A percentile compares a stretch with the other conserved stretches of the same genome.
Conservation (phyloP, 2,888 invertebrate genomes). For the Stenotaenia linearis region DNA sequence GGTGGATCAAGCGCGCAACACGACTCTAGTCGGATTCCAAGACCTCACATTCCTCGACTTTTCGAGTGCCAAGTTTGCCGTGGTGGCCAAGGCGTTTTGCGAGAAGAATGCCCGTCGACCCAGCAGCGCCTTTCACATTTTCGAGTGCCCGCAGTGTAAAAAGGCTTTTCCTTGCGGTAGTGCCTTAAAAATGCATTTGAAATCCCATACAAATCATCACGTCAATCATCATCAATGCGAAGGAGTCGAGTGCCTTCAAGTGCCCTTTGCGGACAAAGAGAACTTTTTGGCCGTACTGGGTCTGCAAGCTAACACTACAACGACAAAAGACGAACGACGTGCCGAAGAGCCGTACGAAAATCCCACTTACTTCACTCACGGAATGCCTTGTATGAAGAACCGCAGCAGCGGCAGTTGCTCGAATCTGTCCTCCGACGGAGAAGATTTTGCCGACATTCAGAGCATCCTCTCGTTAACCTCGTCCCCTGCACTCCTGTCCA, state of each 20-base stretch:
- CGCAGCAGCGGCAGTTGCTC: slow-evolving; percentile 46
- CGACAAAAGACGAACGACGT: not conserved
- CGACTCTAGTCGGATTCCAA: slow-evolving; percentile 41
- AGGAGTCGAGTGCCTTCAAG: slow-evolving; percentile 43
- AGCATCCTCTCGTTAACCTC: slow-evolving; percentile 74
- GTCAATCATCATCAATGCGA: slow-evolving; percentile 51
- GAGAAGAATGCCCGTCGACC: slow-evolving; percentile 55
- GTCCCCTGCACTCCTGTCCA: slow-evolving; percentile 35
- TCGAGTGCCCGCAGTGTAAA: slow-evolving; percentile 45
- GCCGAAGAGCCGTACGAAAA: slow-evolving; percentile 39
- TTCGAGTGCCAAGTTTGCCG: slow-evolving; percentile 69
- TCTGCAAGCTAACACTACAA: slow-evolving; percentile 54
- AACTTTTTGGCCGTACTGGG: slow-evolving; percentile 77
- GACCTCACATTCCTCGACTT: slow-evolving; percentile 74
- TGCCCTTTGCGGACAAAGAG: slow-evolving; percentile 52
- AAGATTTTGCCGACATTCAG: slow-evolving; percentile 76
- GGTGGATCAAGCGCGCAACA: not conserved
- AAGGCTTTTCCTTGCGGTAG: slow-evolving; percentile 47
- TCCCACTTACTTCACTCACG: slow-evolving; percentile 39
- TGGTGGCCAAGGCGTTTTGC: slow-evolving; percentile 67
- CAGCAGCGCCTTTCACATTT: slow-evolving; percentile 44
- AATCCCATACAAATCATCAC: slow-evolving; percentile 49
- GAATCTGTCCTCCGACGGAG: slow-evolving; percentile 7
- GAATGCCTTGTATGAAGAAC: slow-evolving; percentile 34
- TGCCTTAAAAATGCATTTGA: slow-evolving; percentile 45